Evolutionary conservation across 2,113 vertebrate species (phyloP), one percentile per base, ranked within the genome.

Genomic region (Psophia crepitans): DNA sequence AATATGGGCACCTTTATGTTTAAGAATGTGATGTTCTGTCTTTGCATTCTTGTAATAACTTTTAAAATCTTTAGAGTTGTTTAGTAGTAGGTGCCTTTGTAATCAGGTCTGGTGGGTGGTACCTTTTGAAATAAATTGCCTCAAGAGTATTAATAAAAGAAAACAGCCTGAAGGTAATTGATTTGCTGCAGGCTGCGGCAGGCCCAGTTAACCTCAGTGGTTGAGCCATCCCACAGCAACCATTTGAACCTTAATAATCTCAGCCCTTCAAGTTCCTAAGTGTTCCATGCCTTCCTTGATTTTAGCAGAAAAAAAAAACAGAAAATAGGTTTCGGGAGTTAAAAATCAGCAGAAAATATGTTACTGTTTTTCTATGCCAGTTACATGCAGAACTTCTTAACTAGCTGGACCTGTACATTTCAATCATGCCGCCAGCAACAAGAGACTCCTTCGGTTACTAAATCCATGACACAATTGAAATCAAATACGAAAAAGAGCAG

Each of bases 101-200:
- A 75, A 94, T 53, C 43, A n/a, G 14, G 57, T 82, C 85, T 44
- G 73, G 30, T 84, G 69, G 43, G 60, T 54, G 61, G 35, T 44
- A 79, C 26, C 51, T 89, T 75, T 89, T 71, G 65, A 95, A 91
- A 87, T 75, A 89, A 95, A 94, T 75, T 75, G 73, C 80, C 84
- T 64, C 35, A 87, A 76, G 78, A 51, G 53, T 91, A 91, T 91
- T 87, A 84, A 32, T 84, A 46, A 64, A 78, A 85, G 28, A 87
- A 93, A 96, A 44, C 16, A 85, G 65, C 30, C 89, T 49, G 61
- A 84, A 89, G 49, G 69, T 49, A 94, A 93, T 73, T 74, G 84
- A 69, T 93, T 80, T 69, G 78, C 84, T 48, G 65, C 70, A 90
- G 77, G 78, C 53, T 83, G 70, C 41, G 90, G 87, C 48, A 90